Evolutionary conservation across 1,140 invertebrate species (phyloP).

Genomic region (Drosophila mayri): DNA sequence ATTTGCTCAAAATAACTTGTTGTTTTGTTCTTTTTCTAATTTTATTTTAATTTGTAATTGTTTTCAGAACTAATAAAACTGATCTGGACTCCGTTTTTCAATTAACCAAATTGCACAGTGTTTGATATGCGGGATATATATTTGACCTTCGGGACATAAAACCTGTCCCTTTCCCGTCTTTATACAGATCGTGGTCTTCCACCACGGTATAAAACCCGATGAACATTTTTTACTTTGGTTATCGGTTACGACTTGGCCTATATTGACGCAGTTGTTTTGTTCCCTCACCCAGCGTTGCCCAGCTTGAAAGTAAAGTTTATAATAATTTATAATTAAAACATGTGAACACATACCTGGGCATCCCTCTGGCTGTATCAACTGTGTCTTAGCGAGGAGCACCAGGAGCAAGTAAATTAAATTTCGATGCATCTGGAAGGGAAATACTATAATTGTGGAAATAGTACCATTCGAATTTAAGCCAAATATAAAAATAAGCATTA

Average conservation of each 20-base stretch:
- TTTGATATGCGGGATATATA: background rate
- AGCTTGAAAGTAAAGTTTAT: background rate
- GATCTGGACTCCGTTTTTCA: background rate
- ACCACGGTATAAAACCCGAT: background rate
- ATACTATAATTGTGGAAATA: background rate
- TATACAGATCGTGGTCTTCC: background rate
- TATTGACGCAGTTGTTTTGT: background rate
- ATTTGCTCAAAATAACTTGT: too few species aligned
- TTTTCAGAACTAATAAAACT: background rate
- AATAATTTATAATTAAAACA: background rate
- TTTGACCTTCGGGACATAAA: background rate
- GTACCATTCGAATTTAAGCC: rapidly evolving
- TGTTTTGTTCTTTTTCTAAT: background rate
- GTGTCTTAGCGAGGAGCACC: background rate
- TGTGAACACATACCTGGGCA: background rate
- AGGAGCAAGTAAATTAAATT: background rate
- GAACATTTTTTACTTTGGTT: background rate
- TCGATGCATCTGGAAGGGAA: background rate
- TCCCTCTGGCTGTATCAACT: background rate
- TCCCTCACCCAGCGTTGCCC: background rate
- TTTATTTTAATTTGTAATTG: background rate
- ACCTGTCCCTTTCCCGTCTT: background rate
- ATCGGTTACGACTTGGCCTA: background rate
- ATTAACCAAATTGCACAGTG: background rate
- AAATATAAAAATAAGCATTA: background rate